phyloP scores from a whole-genome alignment of 2,888 invertebrate genomes.

The Monochamus alternatus region DNA sequence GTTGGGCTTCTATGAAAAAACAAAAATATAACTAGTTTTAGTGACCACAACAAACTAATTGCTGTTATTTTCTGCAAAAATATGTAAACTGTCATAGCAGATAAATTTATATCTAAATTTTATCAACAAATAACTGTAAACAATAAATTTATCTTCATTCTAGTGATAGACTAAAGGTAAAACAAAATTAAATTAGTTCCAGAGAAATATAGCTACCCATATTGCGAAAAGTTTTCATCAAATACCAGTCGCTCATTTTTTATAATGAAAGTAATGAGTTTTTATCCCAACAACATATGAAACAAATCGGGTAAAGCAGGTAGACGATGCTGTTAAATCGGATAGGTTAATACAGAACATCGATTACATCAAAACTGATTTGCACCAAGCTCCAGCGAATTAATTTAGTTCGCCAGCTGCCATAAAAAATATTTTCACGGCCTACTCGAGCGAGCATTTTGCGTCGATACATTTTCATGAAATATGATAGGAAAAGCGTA shows the following conservation, averaged over 20 bases:
- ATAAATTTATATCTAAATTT: too few relatives aligned
- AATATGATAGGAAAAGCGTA: background rate
- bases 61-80: too few relatives aligned
- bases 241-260: too few relatives aligned
- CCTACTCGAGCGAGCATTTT: background rate
- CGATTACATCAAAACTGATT: background rate
- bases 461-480: background rate
- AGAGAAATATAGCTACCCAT: too few relatives aligned
- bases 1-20: background rate
- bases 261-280: too few relatives aligned
- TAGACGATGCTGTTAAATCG: background rate
- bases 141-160: too few relatives aligned
- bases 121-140: too few relatives aligned
- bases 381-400: background rate
- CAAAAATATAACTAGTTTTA: background rate
- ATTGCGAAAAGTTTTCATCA: too few relatives aligned
- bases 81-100: too few relatives aligned
- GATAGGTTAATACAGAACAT: background rate
- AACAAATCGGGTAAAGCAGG: background rate
- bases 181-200: too few relatives aligned
- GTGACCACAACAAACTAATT: too few relatives aligned
- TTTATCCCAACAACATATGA: background rate
- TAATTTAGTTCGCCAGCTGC: background rate
- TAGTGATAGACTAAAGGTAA: too few relatives aligned
- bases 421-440: background rate